phyloP scores from a whole-genome alignment of 2,797 vertebrate species.

The Microctenopoma stevenorrisi region DNA sequence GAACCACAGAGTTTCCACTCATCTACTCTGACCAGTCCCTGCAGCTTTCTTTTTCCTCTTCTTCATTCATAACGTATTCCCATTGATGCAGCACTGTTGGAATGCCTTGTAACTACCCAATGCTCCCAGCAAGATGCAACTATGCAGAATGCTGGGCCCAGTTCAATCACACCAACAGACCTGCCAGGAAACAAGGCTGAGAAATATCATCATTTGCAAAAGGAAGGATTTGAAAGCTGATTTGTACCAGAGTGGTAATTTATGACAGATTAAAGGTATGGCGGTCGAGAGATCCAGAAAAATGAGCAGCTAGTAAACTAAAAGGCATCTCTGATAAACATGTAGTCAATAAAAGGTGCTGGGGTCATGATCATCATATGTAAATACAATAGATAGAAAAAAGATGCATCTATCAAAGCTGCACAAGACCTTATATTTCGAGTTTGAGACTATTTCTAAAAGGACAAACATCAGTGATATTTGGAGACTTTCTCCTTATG shows the following conservation, averaged over 20 bases:
- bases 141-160: neutral
- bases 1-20: neutral
- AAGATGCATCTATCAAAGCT: too few relatives aligned
- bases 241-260: neutral
- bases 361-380: too few relatives aligned
- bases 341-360: too few relatives aligned
- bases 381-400: too few relatives aligned
- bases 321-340: too few relatives aligned
- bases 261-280: neutral
- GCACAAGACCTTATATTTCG: too few relatives aligned
- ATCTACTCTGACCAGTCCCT: neutral
- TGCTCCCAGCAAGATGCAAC: neutral
- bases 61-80: neutral
- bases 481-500: too few relatives aligned
- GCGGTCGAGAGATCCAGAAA: neutral
- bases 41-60: neutral
- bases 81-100: neutral
- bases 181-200: neutral
- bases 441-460: too few relatives aligned
- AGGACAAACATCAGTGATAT: too few relatives aligned
- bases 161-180: neutral
- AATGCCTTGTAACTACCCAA: neutral
- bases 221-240: neutral
- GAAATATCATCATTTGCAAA: neutral
- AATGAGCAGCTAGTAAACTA: too few relatives aligned